Evolutionary conservation across 2,888 invertebrate species (phyloP).

Genomic region (Himalopsyche japonica): DNA sequence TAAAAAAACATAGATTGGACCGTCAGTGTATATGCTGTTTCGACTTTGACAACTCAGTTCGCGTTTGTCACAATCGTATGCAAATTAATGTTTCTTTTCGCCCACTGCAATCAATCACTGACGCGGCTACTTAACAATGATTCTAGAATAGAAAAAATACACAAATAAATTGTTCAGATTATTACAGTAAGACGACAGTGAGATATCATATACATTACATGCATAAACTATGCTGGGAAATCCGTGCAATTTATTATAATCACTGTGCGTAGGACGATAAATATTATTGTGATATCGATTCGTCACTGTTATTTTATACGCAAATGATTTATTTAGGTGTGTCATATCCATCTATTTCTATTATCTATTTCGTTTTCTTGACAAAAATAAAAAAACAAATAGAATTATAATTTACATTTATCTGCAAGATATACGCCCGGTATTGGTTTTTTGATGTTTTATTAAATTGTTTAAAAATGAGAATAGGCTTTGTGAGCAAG

Average conservation of each 20-base stretch:
- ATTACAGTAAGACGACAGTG: not conserved
- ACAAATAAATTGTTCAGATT: not conserved
- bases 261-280: not conserved
- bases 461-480: too few relatives aligned
- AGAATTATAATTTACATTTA: too few relatives aligned
- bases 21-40: not conserved
- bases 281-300: not conserved
- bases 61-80: conserved; percentile 19
- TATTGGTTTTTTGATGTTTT: too few relatives aligned
- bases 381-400: too few relatives aligned
- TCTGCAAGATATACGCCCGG: too few relatives aligned
- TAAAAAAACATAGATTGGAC: too few relatives aligned
- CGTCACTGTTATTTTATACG: not conserved
- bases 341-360: not conserved
- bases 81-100: conserved; percentile 13
- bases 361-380: not conserved
- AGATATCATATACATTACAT: not conserved
- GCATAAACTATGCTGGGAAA: not conserved
- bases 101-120: conserved; percentile 28
- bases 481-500: too few relatives aligned
- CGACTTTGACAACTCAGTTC: conserved; percentile 17
- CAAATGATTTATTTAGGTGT: not conserved
- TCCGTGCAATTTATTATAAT: not conserved
- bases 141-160: not conserved
- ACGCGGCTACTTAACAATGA: not conserved